Evolutionary conservation across 2,797 vertebrate species (phyloP).

Genomic region (Lepidocolaptes lacrymiger): DNA sequence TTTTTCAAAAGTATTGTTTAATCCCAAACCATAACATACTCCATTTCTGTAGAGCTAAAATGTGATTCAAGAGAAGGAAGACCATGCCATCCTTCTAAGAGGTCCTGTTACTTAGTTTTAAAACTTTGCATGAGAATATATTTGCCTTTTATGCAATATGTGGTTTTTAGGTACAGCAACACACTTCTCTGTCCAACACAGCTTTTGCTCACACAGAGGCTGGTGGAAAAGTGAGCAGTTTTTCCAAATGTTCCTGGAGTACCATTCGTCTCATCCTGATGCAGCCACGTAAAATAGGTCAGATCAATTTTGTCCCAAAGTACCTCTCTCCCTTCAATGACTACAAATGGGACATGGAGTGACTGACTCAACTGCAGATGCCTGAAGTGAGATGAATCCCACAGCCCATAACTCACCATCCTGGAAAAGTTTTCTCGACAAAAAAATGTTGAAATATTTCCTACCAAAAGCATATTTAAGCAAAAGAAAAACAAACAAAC

Average conservation of each 20-base stretch:
- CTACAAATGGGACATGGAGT: not conserved
- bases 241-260: conserved; percentile 5
- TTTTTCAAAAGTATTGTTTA: not conserved
- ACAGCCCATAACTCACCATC: not conserved
- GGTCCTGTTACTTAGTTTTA: not conserved
- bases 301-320: not conserved
- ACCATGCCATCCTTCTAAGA: not conserved
- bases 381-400: not conserved
- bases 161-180: not conserved
- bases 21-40: not conserved
- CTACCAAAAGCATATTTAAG: not conserved
- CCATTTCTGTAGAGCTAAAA: not conserved
- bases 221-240: not conserved
- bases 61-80: not conserved
- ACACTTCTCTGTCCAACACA: not conserved
- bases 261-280: not conserved
- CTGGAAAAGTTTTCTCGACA: not conserved
- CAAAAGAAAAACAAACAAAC: not conserved
- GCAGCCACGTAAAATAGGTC: not conserved
- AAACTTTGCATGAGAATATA: not conserved
- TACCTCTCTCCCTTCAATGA: not conserved
- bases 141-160: accelerated
- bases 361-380: not conserved
- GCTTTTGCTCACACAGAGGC: not conserved
- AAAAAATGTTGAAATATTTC: not conserved